Conservation (phyloP, 2,888 invertebrate genomes). For the Andrena haemorrhoa region DNA sequence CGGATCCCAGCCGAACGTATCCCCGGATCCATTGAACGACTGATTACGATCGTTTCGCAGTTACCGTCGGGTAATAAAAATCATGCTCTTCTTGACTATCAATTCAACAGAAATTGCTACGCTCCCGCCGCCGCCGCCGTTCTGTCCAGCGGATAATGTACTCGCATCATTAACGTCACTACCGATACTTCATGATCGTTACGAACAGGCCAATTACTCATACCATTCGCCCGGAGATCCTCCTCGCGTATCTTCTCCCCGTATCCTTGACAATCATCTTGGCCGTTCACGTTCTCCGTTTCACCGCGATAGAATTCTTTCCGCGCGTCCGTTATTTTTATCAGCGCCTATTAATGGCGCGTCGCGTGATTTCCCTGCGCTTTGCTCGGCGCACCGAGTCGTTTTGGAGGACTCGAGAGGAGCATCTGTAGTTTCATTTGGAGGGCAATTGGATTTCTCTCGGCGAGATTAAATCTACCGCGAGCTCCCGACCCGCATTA, state of each 20-base stretch:
- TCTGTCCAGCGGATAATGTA: constrained; percentile 43
- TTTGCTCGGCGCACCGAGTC: neutral
- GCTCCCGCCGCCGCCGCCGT: constrained; percentile 42
- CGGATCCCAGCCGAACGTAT: constrained; percentile 32
- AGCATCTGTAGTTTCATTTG: neutral
- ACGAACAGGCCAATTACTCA: constrained; percentile 64
- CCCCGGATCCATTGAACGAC: constrained; percentile 57
- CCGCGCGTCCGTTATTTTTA: neutral
- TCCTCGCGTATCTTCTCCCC: constrained; percentile 19
- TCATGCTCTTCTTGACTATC: constrained; percentile 64
- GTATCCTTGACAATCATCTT: constrained; percentile 52
- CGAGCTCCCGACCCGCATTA: constrained; percentile 13
- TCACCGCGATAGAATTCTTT: constrained; percentile 19
- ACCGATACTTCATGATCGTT: constrained; percentile 65
- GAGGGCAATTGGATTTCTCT: neutral
- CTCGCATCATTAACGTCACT: constrained; percentile 66
- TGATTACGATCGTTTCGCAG: constrained; percentile 70
- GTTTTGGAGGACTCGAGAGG: neutral
- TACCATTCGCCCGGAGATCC: constrained; percentile 34
- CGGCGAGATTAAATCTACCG: constrained; percentile 8
- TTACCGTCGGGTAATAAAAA: constrained; percentile 65
- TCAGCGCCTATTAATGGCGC: neutral
- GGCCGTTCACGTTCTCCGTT: neutral
- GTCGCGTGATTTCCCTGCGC: no score
- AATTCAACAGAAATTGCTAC: constrained; percentile 64